Evolutionary conservation across 1,140 invertebrate genomes (phyloP).

Genomic region (Stratiolaelaps scimitus): DNA sequence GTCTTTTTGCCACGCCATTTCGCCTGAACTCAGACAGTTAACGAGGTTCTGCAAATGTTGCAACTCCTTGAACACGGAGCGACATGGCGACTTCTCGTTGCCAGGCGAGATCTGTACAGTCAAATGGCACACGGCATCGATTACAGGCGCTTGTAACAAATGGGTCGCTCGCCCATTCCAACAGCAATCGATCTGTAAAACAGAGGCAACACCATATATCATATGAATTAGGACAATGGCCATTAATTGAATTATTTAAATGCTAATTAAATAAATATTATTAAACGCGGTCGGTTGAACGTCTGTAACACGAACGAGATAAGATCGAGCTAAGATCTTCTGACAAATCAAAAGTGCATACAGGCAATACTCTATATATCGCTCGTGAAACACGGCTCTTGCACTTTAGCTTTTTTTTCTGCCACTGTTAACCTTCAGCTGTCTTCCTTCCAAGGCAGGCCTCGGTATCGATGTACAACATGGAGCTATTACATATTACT

Average conservation of each 20-base stretch:
- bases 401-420: too few relatives aligned
- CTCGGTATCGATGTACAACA: too few relatives aligned
- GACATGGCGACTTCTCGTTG: slow-evolving; percentile 27
- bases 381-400: too few relatives aligned
- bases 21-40: slow-evolving; percentile 8
- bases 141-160: slow-evolving; percentile 8
- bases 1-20: slow-evolving; percentile 26
- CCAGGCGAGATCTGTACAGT: slow-evolving; percentile 20
- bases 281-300: neutral
- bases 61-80: slow-evolving; percentile 3
- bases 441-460: too few relatives aligned
- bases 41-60: slow-evolving; percentile 16
- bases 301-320: too few relatives aligned
- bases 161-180: slow-evolving; percentile 22
- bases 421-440: too few relatives aligned
- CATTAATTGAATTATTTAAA: neutral
- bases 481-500: too few relatives aligned
- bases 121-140: slow-evolving; percentile 24
- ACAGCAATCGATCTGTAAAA: slow-evolving; percentile 20
- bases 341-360: too few relatives aligned
- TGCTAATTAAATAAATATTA: neutral
- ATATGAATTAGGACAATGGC: too few relatives aligned
- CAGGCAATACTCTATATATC: too few relatives aligned
- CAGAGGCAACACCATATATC: too few relatives aligned
- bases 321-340: too few relatives aligned